Evolutionary conservation across 1,140 invertebrate species (phyloP).

Genomic region (Lutraria rhynchaena): DNA sequence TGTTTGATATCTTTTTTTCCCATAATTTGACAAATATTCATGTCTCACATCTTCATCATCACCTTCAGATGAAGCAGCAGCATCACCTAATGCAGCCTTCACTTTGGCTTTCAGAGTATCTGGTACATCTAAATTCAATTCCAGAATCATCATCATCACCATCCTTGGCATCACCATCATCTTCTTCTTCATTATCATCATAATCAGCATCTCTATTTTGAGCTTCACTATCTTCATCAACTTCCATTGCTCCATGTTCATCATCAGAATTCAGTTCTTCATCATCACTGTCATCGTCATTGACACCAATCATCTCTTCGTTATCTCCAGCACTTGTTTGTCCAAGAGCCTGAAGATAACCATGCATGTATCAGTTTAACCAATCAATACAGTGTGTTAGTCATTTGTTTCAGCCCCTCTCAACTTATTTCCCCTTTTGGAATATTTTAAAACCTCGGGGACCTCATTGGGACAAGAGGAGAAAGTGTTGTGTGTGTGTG

Average conservation of each 20-base stretch:
- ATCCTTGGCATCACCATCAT: constrained; percentile 83
- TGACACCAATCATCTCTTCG: constrained; percentile 28
- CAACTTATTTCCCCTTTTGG: too few species aligned
- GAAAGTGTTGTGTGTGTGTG: too few species aligned
- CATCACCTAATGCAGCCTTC: constrained; percentile 81
- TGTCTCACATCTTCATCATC: constrained; percentile 39
- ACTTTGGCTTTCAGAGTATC: constrained; percentile 84
- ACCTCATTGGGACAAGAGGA: too few species aligned
- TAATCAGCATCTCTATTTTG: constrained; percentile 47
- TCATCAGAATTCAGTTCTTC: too few species aligned
- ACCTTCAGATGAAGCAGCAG: constrained; percentile 65
- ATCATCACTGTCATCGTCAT: constrained; percentile 82
- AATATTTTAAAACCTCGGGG: too few species aligned
- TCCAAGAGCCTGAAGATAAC: constrained; percentile 27
- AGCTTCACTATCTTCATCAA: constrained; percentile 75
- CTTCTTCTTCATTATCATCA: constrained; percentile 83
- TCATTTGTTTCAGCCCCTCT: too few species aligned
- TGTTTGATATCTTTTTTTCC: not conserved
- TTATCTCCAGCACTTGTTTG: constrained; percentile 28
- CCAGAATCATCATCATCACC: constrained; percentile 45
- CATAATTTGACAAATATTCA: not conserved
- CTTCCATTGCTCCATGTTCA: constrained; percentile 80
- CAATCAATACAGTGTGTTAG: too few species aligned
- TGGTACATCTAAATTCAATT: constrained; percentile 67
- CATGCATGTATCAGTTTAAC: not conserved